Evolutionary conservation across 1,140 invertebrate genomes (phyloP).

Genomic region (Ridgeia piscesae): DNA sequence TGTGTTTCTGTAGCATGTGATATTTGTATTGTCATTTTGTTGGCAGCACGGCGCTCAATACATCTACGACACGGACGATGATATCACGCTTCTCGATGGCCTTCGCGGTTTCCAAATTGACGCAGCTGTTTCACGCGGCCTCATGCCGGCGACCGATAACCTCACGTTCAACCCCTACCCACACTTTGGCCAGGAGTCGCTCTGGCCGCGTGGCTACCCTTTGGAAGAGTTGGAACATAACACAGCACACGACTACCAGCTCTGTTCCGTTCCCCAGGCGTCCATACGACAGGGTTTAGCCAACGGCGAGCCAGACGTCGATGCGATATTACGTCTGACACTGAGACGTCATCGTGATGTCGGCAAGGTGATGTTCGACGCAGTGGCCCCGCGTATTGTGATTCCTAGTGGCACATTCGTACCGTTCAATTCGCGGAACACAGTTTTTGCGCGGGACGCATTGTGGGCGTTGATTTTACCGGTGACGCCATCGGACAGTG

Average conservation of each 20-base stretch:
- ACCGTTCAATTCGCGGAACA: constrained; percentile 53
- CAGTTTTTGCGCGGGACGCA: constrained; percentile 39
- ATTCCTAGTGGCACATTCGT: constrained; percentile 39
- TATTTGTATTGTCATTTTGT: neutral
- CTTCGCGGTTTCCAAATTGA: constrained; percentile 29
- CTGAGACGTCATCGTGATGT: constrained; percentile 29
- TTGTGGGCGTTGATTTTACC: constrained; percentile 50
- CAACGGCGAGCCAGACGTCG: constrained; percentile 54
- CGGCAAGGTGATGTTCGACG: constrained; percentile 40
- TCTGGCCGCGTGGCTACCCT: constrained; percentile 52
- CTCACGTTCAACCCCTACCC: constrained; percentile 43
- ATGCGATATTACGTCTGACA: constrained; percentile 50
- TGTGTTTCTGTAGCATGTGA: no score
- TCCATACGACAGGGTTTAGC: constrained; percentile 51
- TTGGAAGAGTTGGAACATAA: constrained; percentile 36
- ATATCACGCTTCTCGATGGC: constrained; percentile 41
- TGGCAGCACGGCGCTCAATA: constrained; percentile 43
- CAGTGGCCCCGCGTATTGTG: constrained; percentile 35
- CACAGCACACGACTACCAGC: constrained; percentile 18
- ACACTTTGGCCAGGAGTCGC: constrained; percentile 45
- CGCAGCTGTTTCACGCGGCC: constrained; percentile 14
- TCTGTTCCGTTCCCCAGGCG: constrained; percentile 30
- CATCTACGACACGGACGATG: constrained; percentile 55
- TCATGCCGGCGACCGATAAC: constrained; percentile 25
- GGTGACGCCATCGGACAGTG: constrained; percentile 42